Base-by-base conservation (phyloP, 2,797 vertebrate species). In the Gymnothorax reevesii region DNA sequence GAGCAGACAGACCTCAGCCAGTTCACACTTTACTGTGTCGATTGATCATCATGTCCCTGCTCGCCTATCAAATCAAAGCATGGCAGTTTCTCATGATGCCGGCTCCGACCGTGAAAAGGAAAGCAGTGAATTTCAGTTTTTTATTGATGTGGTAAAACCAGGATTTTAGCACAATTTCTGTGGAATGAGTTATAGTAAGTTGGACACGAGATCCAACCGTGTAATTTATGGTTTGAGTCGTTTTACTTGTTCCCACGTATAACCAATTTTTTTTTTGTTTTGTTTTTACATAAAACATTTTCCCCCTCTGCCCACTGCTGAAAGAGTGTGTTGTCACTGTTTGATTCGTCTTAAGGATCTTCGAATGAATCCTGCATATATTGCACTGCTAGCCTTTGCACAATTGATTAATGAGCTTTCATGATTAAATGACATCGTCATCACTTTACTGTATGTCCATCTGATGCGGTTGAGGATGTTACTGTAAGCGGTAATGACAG, bases 401-500 rank as follows among this genome's bases (percentile, higher is more conserved):
- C 73, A 52, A 77, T 77, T 77, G 73, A 77, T 6, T 77, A 52
- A 77, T 77, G 73, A 77, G 73, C 73, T 77, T 52, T 80, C 52
- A 55, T 4, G 20, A 55, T 55, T 2, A n/a, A 80, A 80, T 80
- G 22, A 80, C 77, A 4, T n/a, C n/a, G 52, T 80, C 20, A 80
- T 12, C 52, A 80, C 22, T 80, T 80, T 55, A 80, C 22, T 80
- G 54, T 55, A 52, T 22, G 52, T 80, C 10, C 20, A 22, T 80
- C n/a, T 80, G 73, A 80, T n/a, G 77, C 55, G 77, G 49, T n/a
- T 80, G 77, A 80, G 77, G 17, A 80, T 80, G 55, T 80, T 52
- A 1, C 33, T 77, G 52, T n/a, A 80, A 54, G 77, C 52, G 55
- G 20, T 80, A 54, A 80, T 9, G 52, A 52, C 77, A 55, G 27